Conservation (phyloP, 1,140 invertebrate genomes). For the Eurosta solidaginis region DNA sequence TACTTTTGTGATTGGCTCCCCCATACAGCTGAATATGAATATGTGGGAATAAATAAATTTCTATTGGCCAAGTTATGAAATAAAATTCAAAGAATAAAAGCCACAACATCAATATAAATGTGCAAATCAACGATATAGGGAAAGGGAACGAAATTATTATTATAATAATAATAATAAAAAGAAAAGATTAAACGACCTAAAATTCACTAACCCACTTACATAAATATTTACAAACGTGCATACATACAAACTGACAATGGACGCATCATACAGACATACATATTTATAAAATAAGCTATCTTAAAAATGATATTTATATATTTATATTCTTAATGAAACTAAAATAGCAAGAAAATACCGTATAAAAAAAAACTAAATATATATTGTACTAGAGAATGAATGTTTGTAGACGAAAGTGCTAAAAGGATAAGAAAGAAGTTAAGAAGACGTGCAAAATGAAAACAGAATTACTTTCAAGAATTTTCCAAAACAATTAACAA, state of each 20-base stretch:
- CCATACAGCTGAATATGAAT: no score
- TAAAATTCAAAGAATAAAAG: no score
- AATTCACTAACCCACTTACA: conserved; percentile 19
- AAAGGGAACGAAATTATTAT: background rate
- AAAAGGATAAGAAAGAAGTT: background rate
- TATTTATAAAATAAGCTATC: conserved; percentile 17
- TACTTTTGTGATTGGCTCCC: no score
- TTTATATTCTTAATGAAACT: conserved; percentile 26
- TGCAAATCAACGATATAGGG: conserved; percentile 22
- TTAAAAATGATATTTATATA: conserved; percentile 23
- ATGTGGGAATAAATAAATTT: background rate
- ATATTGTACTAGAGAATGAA: background rate
- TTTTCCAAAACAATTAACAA: background rate
- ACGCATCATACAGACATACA: conserved; percentile 15
- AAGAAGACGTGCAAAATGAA: conserved; percentile 1
- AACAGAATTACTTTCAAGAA: conserved; percentile 25
- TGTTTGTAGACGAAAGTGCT: no score
- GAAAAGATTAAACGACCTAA: background rate
- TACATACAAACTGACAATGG: no score
- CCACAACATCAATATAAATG: background rate
- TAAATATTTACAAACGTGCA: background rate
- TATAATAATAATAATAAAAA: background rate
- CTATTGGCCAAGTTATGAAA: no score
- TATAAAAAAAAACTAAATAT: background rate
- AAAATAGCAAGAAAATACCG: background rate